phyloP scores from a whole-genome alignment of 2,797 vertebrate genomes.

The Spheniscus humboldti region DNA sequence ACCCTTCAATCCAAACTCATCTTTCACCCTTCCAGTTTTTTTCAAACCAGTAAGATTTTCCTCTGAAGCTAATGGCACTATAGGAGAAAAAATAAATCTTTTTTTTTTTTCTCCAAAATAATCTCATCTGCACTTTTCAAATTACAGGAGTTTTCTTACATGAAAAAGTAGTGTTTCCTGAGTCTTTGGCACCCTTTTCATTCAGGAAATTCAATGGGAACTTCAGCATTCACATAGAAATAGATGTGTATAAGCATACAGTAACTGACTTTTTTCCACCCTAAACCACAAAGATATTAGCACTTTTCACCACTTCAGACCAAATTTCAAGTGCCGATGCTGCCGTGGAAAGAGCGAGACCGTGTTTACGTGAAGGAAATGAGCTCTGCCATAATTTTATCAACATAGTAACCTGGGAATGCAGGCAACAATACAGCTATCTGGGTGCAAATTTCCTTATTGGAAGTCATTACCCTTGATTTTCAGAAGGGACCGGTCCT shows the following conservation, averaged over 20 bases:
- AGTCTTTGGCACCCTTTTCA: neutral
- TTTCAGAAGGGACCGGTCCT: neutral
- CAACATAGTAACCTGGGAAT: neutral
- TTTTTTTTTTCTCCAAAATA: neutral
- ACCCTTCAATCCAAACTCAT: neutral
- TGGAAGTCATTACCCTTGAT: neutral
- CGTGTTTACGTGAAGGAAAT: neutral
- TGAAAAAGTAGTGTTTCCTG: neutral
- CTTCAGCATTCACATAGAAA: neutral
- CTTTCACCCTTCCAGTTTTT: neutral
- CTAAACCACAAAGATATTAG: neutral
- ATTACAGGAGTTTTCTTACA: neutral
- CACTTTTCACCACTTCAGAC: neutral
- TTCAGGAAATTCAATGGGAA: neutral
- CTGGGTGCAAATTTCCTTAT: neutral
- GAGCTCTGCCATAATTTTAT: neutral
- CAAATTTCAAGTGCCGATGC: neutral
- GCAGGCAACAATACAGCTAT: neutral
- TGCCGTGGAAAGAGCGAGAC: neutral
- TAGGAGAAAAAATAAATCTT: neutral
- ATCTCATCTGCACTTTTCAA: neutral
- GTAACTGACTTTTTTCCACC: neutral
- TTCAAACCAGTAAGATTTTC: neutral
- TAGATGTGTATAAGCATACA: neutral
- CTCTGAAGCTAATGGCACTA: neutral